These are phyloP conservation scores for Pantherophis alleghaniensis DNA, from an alignment of 2,797 vertebrate genomes.

Conservation along the genomic window DNA sequence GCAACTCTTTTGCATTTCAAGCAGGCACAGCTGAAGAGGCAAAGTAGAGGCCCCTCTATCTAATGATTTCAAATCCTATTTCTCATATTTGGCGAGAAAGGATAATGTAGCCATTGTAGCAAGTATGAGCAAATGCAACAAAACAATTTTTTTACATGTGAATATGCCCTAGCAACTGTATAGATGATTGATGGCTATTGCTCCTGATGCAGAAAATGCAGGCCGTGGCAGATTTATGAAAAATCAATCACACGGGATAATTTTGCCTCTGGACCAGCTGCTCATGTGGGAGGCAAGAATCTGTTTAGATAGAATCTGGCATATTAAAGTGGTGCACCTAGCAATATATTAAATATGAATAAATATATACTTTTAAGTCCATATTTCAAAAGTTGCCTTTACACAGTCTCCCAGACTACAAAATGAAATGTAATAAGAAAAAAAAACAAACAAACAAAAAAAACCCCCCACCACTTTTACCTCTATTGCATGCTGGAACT, in stretches of 20 bases:
- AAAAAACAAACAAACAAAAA: not conserved
- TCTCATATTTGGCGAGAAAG: not conserved
- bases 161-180: not conserved
- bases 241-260: not conserved
- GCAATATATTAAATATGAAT: not conserved
- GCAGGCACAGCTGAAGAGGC: not conserved
- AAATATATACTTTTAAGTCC: not conserved
- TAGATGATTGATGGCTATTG: not conserved
- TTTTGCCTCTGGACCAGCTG: not conserved
- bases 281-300: not conserved
- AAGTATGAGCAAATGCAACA: not conserved
- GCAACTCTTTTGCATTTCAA: not conserved
- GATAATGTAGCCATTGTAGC: not conserved
- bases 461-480: constrained; percentile 70
- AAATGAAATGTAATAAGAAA: not conserved
- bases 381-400: not conserved
- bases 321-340: not conserved
- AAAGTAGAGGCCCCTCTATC: not conserved
- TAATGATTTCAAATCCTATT: not conserved
- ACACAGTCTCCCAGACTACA: not conserved
- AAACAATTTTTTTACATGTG: not conserved
- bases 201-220: not conserved
- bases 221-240: not conserved
- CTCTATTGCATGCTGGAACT: constrained; percentile 98
- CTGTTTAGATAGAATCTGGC: not conserved